Base-by-base conservation (phyloP, 2,888 invertebrate genomes). In the Petrophora chlorosata region DNA sequence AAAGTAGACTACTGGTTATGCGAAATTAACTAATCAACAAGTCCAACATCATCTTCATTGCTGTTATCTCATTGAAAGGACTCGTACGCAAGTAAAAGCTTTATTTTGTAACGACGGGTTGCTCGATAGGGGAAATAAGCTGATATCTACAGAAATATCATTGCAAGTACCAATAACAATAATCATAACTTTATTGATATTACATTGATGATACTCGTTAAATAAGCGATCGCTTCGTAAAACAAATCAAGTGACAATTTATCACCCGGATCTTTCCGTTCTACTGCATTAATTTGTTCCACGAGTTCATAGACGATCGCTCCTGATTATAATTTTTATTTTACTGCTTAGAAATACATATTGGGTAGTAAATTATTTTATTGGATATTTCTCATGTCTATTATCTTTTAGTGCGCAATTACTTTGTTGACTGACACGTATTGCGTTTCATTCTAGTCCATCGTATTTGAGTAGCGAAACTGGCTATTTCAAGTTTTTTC, bases 11-110 rank as follows among this genome's bases (percentile, higher is more conserved):
- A 49, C 59, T 46, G 55, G 63, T 59, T 65, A 53, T 52, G 44
- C 51, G 33, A 57, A 65, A 65, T 67, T 58, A 56, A 64, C 57
- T 55, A 66, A 67, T 70, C 70, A 71, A 71, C 56, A 52, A 29
- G 35, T 51, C 23, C 33, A 56, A 54, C 45, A 42, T 50, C 47
- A 61, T 61, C 53, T 47, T 61, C 49, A 44, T 46, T 47, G 46
- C 44, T 28, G 54, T 59, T 64, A 65, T 63, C 57, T 46, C 29
- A 44, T 39, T 34, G 32, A 34, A 41, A 36, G 35, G 35, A 32
- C 35, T 36, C 38, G 28, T 36, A 29, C 16, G 46, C 49, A 46
- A 36, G 49, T 53, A 56, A 53, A 63, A 58, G 52, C 43, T 53
- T 52, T 50, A 62, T 56, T 56, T 60, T 50, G 32, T 43, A 52